Evolutionary conservation across 2,797 vertebrate genomes (phyloP).

Genomic region (Poecilia picta): DNA sequence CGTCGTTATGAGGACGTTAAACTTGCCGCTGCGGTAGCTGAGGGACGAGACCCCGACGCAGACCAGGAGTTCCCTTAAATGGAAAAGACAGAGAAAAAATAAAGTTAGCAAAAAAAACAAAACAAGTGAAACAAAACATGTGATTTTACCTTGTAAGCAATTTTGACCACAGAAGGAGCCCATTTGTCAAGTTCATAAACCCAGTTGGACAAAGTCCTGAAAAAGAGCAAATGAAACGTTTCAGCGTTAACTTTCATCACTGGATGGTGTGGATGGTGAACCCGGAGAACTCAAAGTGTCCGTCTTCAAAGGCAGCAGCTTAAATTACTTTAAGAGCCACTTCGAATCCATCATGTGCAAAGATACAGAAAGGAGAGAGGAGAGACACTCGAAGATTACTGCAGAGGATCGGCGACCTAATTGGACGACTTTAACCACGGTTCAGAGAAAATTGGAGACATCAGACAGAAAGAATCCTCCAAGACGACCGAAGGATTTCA

Average conservation of each 20-base stretch:
- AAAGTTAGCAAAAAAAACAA: not conserved
- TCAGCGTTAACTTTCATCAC: not conserved
- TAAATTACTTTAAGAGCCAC: not conserved
- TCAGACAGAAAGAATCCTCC: not conserved
- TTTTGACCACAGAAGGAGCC: constrained; percentile 94
- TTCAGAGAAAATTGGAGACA: not conserved
- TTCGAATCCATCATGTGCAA: not conserved
- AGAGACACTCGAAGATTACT: not conserved
- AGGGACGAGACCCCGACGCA: constrained; percentile 92
- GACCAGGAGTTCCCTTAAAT: constrained; percentile 90
- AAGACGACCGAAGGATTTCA: constrained; percentile 8
- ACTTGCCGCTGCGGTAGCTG: constrained; percentile 96
- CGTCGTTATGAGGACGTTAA: constrained; percentile 95
- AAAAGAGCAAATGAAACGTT: not conserved
- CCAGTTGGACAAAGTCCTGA: constrained; percentile 97
- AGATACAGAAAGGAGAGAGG: not conserved
- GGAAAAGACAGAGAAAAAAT: not conserved
- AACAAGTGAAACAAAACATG: not conserved
- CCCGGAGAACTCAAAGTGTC: not conserved
- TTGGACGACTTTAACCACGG: not conserved
- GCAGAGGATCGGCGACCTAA: not conserved
- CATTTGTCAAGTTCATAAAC: constrained; percentile 97
- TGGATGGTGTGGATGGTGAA: not conserved
- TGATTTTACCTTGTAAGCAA: constrained; percentile 96
- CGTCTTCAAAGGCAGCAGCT: not conserved